phyloP scores from a whole-genome alignment of 2,888 invertebrate species.

The Hyles lineata region DNA sequence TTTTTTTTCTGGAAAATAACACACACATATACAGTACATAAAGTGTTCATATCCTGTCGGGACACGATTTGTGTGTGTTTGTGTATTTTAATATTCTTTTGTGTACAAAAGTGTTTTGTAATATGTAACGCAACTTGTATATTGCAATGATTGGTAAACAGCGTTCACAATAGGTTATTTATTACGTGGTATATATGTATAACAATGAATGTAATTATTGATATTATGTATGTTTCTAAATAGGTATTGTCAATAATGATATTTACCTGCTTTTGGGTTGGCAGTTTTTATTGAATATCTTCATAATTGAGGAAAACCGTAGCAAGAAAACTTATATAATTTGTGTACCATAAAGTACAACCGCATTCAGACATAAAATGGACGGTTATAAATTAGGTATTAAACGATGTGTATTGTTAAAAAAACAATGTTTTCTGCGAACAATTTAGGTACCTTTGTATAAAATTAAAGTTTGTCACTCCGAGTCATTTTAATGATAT shows the following conservation, averaged over 20 bases:
- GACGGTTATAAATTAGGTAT: too few relatives aligned
- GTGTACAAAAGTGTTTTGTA: constrained; percentile 56
- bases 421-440: too few relatives aligned
- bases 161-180: constrained; percentile 43
- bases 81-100: constrained; percentile 37
- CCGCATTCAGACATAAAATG: too few relatives aligned
- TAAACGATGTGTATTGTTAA: too few relatives aligned
- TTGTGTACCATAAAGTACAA: neutral
- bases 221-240: constrained; percentile 13
- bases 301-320: neutral
- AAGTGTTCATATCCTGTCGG: constrained; percentile 29
- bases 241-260: neutral
- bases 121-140: constrained; percentile 37
- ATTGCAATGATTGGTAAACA: constrained; percentile 27
- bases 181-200: constrained; percentile 31
- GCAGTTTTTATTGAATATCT: neutral
- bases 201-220: constrained; percentile 19
- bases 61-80: constrained; percentile 36
- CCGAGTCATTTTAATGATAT: too few relatives aligned
- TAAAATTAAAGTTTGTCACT: too few relatives aligned
- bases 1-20: constrained; percentile 31
- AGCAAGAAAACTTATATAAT: neutral
- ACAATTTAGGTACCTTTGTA: too few relatives aligned
- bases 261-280: neutral
- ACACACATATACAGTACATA: constrained; percentile 37